Evolutionary conservation across 2,888 invertebrate genomes (phyloP), one percentile per base, ranked within the genome.

Genomic region (Biston betularia): DNA sequence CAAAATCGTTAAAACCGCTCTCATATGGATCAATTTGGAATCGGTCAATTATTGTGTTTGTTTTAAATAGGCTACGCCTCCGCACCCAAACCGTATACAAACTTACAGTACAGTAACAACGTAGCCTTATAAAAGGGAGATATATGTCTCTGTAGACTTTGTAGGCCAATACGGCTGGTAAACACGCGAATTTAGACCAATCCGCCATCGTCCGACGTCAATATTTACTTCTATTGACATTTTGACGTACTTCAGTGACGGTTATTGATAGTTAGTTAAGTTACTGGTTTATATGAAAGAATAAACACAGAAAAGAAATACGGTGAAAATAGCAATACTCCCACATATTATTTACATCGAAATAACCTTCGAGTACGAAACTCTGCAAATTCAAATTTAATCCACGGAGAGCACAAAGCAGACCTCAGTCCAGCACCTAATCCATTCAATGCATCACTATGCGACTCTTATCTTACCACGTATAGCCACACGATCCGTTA

Each of bases 381-480:
- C 33, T 24, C 42, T 1, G 33, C 24, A 65, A 65, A 55, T 60
- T 45, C 60, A 44, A 65, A 60, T 50, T 53, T 60, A 52, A 68
- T 63, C 61, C 50, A 49, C 12, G 14, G 33, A 63, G 59, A 75
- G 75, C 79, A 86, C 84, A 87, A 86, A 88, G 83, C 85, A 81
- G 79, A 86, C 84, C 83, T 82, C 80, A 82, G 78, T 76, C 77
- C 77, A 79, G 88, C 89, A 38, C 38, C 38, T 38, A 92, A 92
- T 91, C 89, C 89, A 88, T 90, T 90, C 90, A 88, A 89, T 90
- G 88, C 87, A 89, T 91, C 90, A 90, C 91, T 86, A 87, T 87
- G 86, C 86, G 86, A 81, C 82, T 82, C 84, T 90, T 92, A 92
- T 93, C 92, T 90, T 88, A 83, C 90, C 82, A 79, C 83, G 85